Base-by-base conservation (phyloP, 2,888 invertebrate species). In the Dasysyrphus albostriatus region DNA sequence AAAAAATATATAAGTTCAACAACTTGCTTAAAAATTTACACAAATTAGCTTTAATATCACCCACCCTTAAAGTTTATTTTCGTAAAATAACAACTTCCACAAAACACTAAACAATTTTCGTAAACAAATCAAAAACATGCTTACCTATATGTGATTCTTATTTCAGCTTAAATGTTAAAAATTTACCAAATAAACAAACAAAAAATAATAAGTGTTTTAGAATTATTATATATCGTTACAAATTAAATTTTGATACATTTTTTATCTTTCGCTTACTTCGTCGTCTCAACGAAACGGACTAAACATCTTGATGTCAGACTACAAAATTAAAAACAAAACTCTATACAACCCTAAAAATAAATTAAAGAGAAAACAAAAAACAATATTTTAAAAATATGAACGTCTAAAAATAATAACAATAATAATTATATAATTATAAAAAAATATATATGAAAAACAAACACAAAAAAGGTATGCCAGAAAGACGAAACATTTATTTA, bases 221-320 rank as follows among this genome's bases (percentile, higher is more conserved):
- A 34, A 47, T 65, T 65, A 69, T 79, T 79, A 56, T 63, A 75
- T 56, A 75, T 56, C 59, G 75, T 67, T 76, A 59, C 47, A 61
- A 76, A 61, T 76, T 76, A n/a, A 76, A 80, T 76, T 84, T 80
- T 84, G 69, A 76, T 76, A 80, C 72, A 76, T 72, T 73, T 79
- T 84, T 73, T 80, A 76, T 76, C 59, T 80, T 76, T 80, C 67
- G 80, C 78, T 84, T 72, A 76, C 63, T 84, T 81, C 59, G 58
- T 77, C 80, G 58, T 77, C 80, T 80, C 72, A 81, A 77, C 76
- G 76, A 73, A 85, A 73, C 73, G 81, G 72, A 58, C 29, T 39
- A 47, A 24, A 76, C 73, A 59, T 63, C 61, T 74, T 74, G 74
- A 78, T 78, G 79, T 74, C 63, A 79, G 49, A 79, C 59, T 74